These are phyloP conservation scores for Camponotus fellah DNA, from an alignment of 2,888 invertebrate species.

Conservation along the genomic window DNA sequence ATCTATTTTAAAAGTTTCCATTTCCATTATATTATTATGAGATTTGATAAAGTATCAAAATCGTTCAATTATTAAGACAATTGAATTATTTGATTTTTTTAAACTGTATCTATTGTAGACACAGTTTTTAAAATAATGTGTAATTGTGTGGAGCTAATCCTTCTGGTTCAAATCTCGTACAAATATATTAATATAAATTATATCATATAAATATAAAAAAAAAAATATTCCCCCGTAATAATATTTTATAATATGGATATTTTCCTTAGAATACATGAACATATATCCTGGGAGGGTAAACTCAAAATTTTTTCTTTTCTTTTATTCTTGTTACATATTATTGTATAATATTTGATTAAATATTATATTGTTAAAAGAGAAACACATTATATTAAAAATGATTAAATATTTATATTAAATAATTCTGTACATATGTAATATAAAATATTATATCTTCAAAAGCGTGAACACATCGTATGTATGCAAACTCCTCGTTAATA, in stretches of 20 bases:
- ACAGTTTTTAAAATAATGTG: slow-evolving; percentile 3
- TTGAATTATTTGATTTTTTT: slow-evolving; percentile 36
- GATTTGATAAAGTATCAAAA: slow-evolving; percentile 5
- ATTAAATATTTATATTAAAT: neutral
- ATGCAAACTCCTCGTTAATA: slow-evolving; percentile 73
- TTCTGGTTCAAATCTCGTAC: neutral
- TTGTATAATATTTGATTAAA: slow-evolving; percentile 8
- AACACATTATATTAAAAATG: neutral
- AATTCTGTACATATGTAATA: slow-evolving; percentile 14
- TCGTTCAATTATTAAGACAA: slow-evolving; percentile 26
- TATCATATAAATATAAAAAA: neutral
- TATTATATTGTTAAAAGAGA: neutral
- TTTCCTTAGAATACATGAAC: slow-evolving; percentile 21
- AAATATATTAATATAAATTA: neutral
- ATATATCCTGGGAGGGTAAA: slow-evolving; percentile 66
- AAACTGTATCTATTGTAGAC: neutral
- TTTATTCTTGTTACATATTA: slow-evolving; percentile 20
- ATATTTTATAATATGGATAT: neutral
- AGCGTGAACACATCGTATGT: slow-evolving; percentile 47
- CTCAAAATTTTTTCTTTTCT: slow-evolving; percentile 77
- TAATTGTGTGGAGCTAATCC: neutral
- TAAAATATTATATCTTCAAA: slow-evolving; percentile 26
- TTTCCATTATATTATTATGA: neutral
- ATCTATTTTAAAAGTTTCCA: neutral
- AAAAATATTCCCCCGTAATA: neutral